A percentile compares a stretch with the other conserved stretches of the same genome.
Conservation (phyloP, 2,113 vertebrate genomes). For the Myotis lucifugus region DNA sequence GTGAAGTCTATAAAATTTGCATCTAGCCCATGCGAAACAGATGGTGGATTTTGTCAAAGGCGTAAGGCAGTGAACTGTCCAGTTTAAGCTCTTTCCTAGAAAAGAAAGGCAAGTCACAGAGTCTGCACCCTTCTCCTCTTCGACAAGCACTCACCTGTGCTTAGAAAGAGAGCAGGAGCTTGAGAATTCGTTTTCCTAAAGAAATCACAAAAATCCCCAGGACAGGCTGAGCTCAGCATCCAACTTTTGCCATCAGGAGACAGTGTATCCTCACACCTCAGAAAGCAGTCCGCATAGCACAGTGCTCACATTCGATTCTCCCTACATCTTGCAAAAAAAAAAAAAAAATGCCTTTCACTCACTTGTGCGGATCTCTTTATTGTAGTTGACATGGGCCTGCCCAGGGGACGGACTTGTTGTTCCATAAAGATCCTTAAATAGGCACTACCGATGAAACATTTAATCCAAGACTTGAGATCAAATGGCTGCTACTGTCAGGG, state of each 20-base stretch:
- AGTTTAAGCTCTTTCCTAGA: conserved; percentile 36
- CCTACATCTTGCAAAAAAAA: conserved; percentile 74
- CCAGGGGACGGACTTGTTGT: conserved; percentile 84
- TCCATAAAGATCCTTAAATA: conserved; percentile 86
- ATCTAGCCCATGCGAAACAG: conserved; percentile 56
- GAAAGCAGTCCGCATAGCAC: conserved; percentile 48
- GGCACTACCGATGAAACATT: conserved; percentile 85
- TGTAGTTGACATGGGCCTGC: conserved; percentile 83
- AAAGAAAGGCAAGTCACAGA: conserved; percentile 40
- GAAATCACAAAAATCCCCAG: conserved; percentile 66
- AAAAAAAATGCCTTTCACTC: conserved; percentile 70
- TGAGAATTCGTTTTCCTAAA: conserved; percentile 56
- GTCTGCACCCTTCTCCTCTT: neutral
- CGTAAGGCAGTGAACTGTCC: conserved; percentile 57
- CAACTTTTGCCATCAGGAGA: conserved; percentile 64
- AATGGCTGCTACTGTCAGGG: conserved; percentile 80
- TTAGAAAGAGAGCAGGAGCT: conserved; percentile 45
- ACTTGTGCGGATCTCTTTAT: conserved; percentile 82
- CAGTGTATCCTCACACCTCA: conserved; percentile 45
- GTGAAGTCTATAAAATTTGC: conserved; percentile 70
- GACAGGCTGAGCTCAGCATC: neutral
- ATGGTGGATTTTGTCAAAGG: conserved; percentile 58
- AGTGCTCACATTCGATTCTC: conserved; percentile 57
- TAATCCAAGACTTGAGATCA: conserved; percentile 82
- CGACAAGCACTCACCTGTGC: conserved; percentile 75